Conservation (phyloP, 2,113 vertebrate species). For the Acanthisitta chloris region DNA sequence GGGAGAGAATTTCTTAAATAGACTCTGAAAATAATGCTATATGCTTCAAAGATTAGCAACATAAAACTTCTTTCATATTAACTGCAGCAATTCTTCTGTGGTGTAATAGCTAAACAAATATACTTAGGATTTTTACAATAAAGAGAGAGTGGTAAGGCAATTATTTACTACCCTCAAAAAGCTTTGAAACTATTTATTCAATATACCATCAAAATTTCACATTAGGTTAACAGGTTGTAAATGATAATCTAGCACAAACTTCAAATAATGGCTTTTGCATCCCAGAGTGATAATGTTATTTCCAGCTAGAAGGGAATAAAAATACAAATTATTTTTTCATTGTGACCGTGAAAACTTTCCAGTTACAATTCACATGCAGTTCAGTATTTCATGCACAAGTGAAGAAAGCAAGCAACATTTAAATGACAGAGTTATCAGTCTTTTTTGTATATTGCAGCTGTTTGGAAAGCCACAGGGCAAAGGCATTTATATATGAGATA, state of each 20-base stretch:
- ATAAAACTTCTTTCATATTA: conserved; percentile 34
- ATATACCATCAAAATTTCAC: conserved; percentile 37
- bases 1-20: background rate
- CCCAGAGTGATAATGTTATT: background rate
- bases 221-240: conserved; percentile 52
- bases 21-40: background rate
- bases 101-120: conserved; percentile 43
- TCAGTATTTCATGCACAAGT: conserved; percentile 53
- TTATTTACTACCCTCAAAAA: conserved; percentile 33
- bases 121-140: conserved; percentile 20
- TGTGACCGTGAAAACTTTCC: conserved; percentile 9
- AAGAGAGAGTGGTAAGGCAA: conserved; percentile 18
- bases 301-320: conserved; percentile 21
- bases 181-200: conserved; percentile 41
- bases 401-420: conserved; percentile 56
- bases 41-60: conserved; percentile 33
- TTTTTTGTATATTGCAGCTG: conserved; percentile 74
- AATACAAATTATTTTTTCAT: background rate
- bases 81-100: conserved; percentile 7
- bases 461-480: conserved; percentile 74
- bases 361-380: conserved; percentile 51
- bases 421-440: conserved; percentile 75
- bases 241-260: background rate
- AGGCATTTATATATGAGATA: conserved; percentile 78
- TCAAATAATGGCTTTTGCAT: conserved; percentile 5